Conservation (phyloP, 2,113 vertebrate species). For the Lophura nycthemera region DNA sequence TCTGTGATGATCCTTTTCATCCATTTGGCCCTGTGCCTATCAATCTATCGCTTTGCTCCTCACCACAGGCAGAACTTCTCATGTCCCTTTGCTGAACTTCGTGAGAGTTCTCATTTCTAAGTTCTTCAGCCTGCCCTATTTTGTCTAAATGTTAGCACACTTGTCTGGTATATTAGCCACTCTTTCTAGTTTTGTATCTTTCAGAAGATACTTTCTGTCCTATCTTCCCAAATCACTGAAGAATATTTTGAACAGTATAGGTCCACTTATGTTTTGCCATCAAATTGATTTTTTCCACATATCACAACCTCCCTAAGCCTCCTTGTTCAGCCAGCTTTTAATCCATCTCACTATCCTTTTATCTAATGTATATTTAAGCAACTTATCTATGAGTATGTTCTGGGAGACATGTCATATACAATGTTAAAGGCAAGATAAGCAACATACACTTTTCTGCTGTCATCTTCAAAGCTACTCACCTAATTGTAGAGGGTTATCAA, state of each 20-base stretch:
- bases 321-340: neutral
- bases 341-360: neutral
- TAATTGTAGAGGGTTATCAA: neutral
- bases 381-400: neutral
- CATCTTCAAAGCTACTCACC: neutral
- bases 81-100: neutral
- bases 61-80: neutral
- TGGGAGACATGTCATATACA: neutral
- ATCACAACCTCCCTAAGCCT: neutral
- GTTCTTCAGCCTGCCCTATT: neutral
- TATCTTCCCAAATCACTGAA: neutral
- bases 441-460: neutral
- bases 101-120: neutral
- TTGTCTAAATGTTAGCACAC: neutral
- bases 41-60: neutral
- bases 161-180: neutral
- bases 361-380: neutral
- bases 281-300: neutral
- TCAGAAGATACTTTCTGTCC: neutral
- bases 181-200: neutral
- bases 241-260: neutral
- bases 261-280: rapidly evolving
- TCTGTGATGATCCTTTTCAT: neutral
- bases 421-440: neutral
- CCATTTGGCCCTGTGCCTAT: neutral